Base-by-base conservation (phyloP, 2,888 invertebrate genomes). In the Drosophila mulleri region DNA sequence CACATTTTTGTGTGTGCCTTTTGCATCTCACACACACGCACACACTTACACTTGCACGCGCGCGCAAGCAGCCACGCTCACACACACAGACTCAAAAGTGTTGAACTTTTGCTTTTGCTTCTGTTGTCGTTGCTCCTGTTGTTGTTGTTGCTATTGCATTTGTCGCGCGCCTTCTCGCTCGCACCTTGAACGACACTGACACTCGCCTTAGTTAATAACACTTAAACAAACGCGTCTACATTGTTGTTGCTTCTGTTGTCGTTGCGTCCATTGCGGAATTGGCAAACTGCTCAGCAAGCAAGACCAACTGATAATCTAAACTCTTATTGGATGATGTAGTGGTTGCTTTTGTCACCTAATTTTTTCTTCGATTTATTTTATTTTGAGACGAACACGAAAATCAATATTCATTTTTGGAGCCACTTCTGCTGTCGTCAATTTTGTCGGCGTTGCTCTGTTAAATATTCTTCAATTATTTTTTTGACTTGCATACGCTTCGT, bases 51-150 rank as follows among this genome's bases (percentile, higher is more conserved):
- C n/a, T 8, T 41, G n/a, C 14, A 35, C 32, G 20, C 50, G 32
- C 50, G 14, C 35, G 20, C 20, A 37, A 4, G 16, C 35, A 45
- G 47, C 45, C 53, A 37, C 57, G 32, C 53, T 39, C 72, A 61
- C 48, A 42, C 67, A 61, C 48, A 48, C 67, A 50, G 56, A 45
- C 56, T 60, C 52, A 56, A 59, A 63, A 62, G 58, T 67, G 66
- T 59, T 70, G 48, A 85, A 80, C 82, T 83, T 84, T 84, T 73
- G 75, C 70, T 69, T 69, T 78, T 84, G 56, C 39, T 54, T 37
- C 23, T 39, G 53, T n/a, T 84, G 50, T 58, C 42, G 65, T 16
- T 35, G 64, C 4, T 57, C 59, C 16, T 74, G 66, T 37, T 75
- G 50, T 14, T 65, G 68, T 66, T 71, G 77, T 68, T 78, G 63